Conservation (phyloP, 2,888 invertebrate species). For the Pollenia amentaria region DNA sequence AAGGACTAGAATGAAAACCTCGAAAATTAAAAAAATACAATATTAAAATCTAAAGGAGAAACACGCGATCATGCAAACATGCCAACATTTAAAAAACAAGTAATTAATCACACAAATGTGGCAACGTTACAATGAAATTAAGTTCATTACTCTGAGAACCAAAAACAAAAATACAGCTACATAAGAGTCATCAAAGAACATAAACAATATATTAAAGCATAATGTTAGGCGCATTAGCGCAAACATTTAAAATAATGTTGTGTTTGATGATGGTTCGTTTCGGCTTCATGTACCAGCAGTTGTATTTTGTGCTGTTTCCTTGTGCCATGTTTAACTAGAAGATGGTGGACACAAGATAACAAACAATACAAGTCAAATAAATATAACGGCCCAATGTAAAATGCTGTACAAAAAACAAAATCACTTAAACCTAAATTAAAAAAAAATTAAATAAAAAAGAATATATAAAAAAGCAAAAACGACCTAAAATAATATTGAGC, state of each 20-base stretch:
- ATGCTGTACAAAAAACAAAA: conserved; percentile 21
- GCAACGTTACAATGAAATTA: conserved; percentile 65
- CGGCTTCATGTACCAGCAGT: conserved; percentile 3
- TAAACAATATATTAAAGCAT: conserved; percentile 68
- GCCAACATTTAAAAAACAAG: conserved; percentile 74
- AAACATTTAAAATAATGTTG: conserved; percentile 62
- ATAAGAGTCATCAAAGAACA: conserved; percentile 41
- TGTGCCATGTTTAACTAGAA: conserved; percentile 54
- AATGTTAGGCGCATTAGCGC: conserved; percentile 68
- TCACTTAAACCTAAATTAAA: conserved; percentile 61
- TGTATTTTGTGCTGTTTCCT: conserved; percentile 11
- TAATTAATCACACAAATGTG: conserved; percentile 74
- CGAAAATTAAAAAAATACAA: not conserved
- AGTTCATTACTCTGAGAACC: conserved; percentile 41
- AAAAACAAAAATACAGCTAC: conserved; percentile 16
- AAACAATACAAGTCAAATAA: conserved; percentile 55
- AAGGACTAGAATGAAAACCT: not conserved
- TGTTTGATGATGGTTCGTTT: conserved; percentile 12
- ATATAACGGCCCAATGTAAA: conserved; percentile 44
- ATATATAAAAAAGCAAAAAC: conserved; percentile 15
- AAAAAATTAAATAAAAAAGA: conserved; percentile 17
- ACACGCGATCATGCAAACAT: conserved; percentile 75
- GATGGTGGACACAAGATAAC: conserved; percentile 67
- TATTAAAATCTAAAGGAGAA: conserved; percentile 25
- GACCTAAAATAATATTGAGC: conserved; percentile 23